Conservation (phyloP, 2,113 vertebrate species). For the Neoarius graeffei region DNA sequence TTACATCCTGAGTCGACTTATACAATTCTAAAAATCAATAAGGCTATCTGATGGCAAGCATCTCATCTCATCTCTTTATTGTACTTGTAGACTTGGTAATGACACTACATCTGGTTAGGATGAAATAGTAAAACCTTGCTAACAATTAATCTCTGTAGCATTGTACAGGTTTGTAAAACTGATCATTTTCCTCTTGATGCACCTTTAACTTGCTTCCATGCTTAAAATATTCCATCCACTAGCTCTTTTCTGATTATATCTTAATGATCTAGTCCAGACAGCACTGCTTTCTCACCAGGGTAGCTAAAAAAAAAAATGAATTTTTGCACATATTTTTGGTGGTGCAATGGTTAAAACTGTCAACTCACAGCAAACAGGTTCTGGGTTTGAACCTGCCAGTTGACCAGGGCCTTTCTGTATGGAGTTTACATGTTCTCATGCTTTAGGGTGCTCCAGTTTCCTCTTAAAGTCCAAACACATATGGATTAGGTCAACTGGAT, state of each 20-base stretch:
- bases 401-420: too few relatives aligned
- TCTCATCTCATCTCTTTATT: neutral
- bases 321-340: neutral
- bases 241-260: neutral
- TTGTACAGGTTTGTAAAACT: neutral
- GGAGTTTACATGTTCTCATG: too few relatives aligned
- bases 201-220: neutral
- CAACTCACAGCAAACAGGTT: too few relatives aligned
- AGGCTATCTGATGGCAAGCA: neutral
- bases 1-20: neutral
- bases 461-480: too few relatives aligned
- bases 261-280: neutral
- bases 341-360: too few relatives aligned
- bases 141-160: neutral
- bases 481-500: too few relatives aligned
- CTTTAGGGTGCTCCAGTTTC: too few relatives aligned
- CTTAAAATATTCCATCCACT: neutral
- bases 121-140: neutral
- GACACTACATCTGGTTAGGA: neutral
- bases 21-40: conserved; percentile 2
- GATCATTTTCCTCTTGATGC: neutral
- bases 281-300: neutral
- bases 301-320: neutral
- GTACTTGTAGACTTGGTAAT: neutral
- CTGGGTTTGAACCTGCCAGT: too few relatives aligned